phyloP scores from a whole-genome alignment of 2,797 vertebrate genomes.

The Periophthalmus magnuspinnatus region DNA sequence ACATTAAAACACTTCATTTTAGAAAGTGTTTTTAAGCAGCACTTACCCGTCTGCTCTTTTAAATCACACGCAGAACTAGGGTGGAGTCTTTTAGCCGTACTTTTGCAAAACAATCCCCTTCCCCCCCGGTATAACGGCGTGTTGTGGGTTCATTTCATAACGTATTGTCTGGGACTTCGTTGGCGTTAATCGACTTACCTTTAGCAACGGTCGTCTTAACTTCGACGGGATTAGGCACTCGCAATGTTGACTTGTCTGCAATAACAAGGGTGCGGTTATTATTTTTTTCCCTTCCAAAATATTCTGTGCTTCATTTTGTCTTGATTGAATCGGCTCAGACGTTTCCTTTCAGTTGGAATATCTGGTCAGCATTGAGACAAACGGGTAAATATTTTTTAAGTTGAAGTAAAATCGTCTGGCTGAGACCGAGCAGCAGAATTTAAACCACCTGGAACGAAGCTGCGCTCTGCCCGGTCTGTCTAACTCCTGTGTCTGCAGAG shows the following conservation, averaged over 20 bases:
- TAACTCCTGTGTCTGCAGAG: conserved; percentile 1
- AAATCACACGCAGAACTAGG: conserved; percentile 7
- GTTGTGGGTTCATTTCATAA: neutral
- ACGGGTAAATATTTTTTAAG: neutral
- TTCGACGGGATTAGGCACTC: neutral
- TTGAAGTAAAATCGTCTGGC: conserved; percentile 1
- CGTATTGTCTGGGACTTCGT: conserved; percentile 4
- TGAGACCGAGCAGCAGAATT: conserved; percentile 6
- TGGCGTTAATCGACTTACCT: conserved; percentile 6
- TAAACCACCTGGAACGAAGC: conserved; percentile 1
- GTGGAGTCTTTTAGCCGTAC: neutral
- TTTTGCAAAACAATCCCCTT: conserved; percentile 26
- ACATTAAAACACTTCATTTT: conserved; percentile 34
- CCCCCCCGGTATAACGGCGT: conserved; percentile 2
- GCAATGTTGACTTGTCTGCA: conserved; percentile 13
- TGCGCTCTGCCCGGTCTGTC: neutral
- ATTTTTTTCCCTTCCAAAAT: conserved; percentile 5
- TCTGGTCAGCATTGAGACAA: conserved; percentile 3
- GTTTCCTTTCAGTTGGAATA: neutral
- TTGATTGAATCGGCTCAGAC: neutral
- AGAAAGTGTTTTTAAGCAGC: conserved; percentile 18
- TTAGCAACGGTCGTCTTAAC: neutral
- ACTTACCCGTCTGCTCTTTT: conserved; percentile 33
- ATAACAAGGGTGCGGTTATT: conserved; percentile 21
- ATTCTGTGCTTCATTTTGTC: neutral